phyloP scores from a whole-genome alignment of 2,113 vertebrate genomes.

The Carassius carassius region DNA sequence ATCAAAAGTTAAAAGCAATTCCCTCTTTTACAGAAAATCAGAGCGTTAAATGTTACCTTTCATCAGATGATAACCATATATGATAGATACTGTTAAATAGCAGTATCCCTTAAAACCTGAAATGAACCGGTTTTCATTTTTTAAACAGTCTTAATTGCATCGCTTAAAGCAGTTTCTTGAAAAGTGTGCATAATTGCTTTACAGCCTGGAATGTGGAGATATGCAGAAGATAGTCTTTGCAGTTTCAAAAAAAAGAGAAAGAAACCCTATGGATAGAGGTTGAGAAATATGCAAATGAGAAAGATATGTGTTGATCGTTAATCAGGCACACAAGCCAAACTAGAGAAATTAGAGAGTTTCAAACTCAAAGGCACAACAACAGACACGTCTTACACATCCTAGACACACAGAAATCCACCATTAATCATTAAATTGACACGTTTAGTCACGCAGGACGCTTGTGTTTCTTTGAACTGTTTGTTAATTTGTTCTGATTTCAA shows the following conservation, averaged over 20 bases:
- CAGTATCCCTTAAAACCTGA: not conserved
- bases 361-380: constrained; percentile 39
- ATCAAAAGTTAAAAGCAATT: not conserved
- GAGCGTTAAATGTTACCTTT: not conserved
- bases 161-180: constrained; percentile 37
- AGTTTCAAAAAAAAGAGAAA: not conserved
- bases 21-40: not conserved
- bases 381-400: not conserved
- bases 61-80: not conserved
- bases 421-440: not conserved
- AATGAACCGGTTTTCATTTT: constrained; percentile 5
- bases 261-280: constrained; percentile 30
- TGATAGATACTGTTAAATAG: not conserved
- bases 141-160: constrained; percentile 43
- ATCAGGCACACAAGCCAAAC: constrained; percentile 46
- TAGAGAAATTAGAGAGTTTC: constrained; percentile 35
- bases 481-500: constrained; percentile 12
- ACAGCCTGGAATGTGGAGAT: constrained; percentile 51
- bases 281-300: constrained; percentile 54
- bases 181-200: constrained; percentile 54
- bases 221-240: constrained; percentile 32
- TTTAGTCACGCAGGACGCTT: constrained; percentile 12
- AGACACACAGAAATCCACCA: not conserved
- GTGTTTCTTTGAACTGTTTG: constrained; percentile 15
- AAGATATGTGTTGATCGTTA: constrained; percentile 51